Base-by-base conservation (phyloP, 1,140 invertebrate species). In the Drosophila ohnishii region DNA sequence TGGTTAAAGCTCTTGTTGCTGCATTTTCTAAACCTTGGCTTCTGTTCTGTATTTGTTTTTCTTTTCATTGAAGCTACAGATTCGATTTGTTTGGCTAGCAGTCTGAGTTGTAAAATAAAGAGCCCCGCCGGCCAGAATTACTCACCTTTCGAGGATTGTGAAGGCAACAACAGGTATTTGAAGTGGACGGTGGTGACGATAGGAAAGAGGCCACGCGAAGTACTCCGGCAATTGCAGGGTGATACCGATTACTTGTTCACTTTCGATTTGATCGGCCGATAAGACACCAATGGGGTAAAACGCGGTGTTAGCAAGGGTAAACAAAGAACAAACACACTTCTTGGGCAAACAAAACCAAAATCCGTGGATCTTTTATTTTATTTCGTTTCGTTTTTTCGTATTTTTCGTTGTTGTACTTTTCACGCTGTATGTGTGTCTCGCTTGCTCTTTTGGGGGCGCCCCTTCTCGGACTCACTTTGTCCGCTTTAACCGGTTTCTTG, bases 401-500 rank as follows among this genome's bases (percentile, higher is more conserved):
- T 61, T 62, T 66, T 45, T 77, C 44, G 37, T 65, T 57, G 45
- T 57, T 39, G 37, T 64, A 34, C 48, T 39, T 63, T 75, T 71
- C 47, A 58, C 59, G 70, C 64, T 66, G 39, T 80, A 53, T 57
- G 19, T 40, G 56, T 47, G 64, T 80, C 61, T 28, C 45, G 66
- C 55, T 58, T 59, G 65, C 67, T 62, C 62, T 50, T 55, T 63
- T 77, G 50, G 35, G 40, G 40, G 51, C 56, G 58, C 64, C 56
- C 32, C 57, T 76, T 42, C 34, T 53, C 32, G 50, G 32, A 53
- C 66, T 70, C 55, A 57, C 60, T 77, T 39, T 45, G 67, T 78
- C 80, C 75, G 65, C 71, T 50, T 72, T 67, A 85, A 85, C 83
- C 83, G 83, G 82, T 85, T 85, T 85, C 61, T 47, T 30, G 45